Percentiles rank a stretch among this genome's conserved stretches.
Evolutionary conservation across 2,113 vertebrate genomes (phyloP).

Genomic region (Megaptera novaeangliae): DNA sequence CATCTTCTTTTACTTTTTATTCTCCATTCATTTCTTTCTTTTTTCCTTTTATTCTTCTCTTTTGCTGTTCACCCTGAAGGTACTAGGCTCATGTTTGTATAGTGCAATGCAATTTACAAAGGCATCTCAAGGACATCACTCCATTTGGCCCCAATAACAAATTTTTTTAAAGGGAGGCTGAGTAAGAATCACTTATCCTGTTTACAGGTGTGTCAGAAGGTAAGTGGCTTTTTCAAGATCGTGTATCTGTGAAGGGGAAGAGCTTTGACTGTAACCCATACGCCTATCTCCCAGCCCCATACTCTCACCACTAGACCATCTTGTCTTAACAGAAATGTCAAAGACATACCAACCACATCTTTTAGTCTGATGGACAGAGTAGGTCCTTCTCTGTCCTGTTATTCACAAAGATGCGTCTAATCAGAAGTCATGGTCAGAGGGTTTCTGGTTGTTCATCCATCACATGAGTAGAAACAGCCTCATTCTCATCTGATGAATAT

Average conservation of each 20-base stretch:
- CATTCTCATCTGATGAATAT: conserved; percentile 2
- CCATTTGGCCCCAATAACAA: not conserved
- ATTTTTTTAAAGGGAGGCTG: not conserved
- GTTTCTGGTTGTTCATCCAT: conserved; percentile 4
- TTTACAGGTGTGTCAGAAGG: not conserved
- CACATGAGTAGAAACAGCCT: not conserved
- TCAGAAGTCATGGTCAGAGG: not conserved
- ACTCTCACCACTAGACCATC: not conserved
- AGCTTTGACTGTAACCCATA: not conserved
- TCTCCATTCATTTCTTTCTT: not conserved
- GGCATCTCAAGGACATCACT: not conserved
- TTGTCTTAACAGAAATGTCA: not conserved
- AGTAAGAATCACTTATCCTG: not conserved
- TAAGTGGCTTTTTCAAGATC: not conserved
- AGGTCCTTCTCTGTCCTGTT: not conserved
- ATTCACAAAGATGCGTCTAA: conserved; percentile 6
- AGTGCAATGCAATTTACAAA: not conserved
- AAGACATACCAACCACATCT: not conserved
- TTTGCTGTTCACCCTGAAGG: not conserved
- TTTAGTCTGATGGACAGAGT: not conserved
- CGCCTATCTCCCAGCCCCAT: not conserved
- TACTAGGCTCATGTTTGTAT: not conserved
- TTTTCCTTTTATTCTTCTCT: not conserved
- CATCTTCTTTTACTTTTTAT: conserved; percentile 3
- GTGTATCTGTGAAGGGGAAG: not conserved